Base-by-base conservation (phyloP, 2,113 vertebrate species). In the Saguinus midas region DNA sequence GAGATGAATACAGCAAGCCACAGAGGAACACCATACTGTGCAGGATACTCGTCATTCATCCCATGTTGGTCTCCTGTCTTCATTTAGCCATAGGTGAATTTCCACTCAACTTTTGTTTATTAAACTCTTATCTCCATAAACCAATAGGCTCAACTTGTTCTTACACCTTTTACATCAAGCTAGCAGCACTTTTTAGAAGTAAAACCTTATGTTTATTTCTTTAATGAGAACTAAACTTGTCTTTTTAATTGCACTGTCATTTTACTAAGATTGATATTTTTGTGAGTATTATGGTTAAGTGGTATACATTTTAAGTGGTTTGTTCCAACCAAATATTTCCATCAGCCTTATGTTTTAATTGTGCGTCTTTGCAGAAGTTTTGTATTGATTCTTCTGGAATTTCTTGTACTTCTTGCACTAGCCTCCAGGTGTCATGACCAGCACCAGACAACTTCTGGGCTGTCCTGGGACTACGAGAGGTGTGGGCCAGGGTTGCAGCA, bases 81-180 rank as follows among this genome's bases (percentile, higher is more conserved):
- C 23, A 92, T 61, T 73, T 86, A 90, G 29, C 25, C 70, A 18
- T 29, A 58, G 75, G 48, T 73, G 20, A 23, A 87, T 57, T 78
- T 86, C 5, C 89, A 91, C 43, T 48, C 50, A 43, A 78, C 43
- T 27, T 95, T 68, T 81, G 18, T 68, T 66, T 87, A 85, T 58
- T 85, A 73, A 97, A 86, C 94, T 94, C 32, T 80, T 93, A n/a
- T 76, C 32, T 83, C 75, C 58, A 80, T 37, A 73, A 70, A 76
- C 85, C 37, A 70, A 55, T 55, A 87, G 35, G 17, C 29, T 25
- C 43, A 82, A 50, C 16, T 45, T 83, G 37, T 91, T 86, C 66
- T 57, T 97, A 73, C 21, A 52, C 3, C 79, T 12, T 96, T 87
- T 91, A 37, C 40, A 83, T 68, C 37, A 82, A 82, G 16, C 37